Conservation (phyloP, 35 echinoderm and acorn worm genomes). For the Anneissia japonica region DNA sequence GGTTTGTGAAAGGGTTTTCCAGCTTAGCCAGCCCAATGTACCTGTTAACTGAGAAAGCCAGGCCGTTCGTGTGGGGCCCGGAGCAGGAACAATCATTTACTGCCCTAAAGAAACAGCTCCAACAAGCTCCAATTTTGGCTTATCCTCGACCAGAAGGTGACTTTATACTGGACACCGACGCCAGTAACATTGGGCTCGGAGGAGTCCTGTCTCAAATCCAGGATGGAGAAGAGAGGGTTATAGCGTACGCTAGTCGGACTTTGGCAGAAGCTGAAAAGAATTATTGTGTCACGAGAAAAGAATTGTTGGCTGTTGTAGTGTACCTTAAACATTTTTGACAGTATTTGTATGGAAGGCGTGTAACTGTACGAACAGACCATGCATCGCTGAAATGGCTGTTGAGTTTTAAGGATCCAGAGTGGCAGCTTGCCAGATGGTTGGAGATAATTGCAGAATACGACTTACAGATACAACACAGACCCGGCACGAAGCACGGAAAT, state of each 20-base stretch:
- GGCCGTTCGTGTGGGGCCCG: constrained; percentile 12
- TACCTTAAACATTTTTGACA: constrained; percentile 37
- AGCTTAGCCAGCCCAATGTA: constrained; percentile 45
- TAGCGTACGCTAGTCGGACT: constrained; percentile 23
- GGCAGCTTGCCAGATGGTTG: constrained; percentile 45
- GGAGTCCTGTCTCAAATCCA: constrained; percentile 49
- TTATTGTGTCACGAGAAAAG: constrained; percentile 36
- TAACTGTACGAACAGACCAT: constrained; percentile 38
- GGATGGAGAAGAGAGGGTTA: constrained; percentile 44
- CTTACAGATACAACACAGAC: constrained; percentile 1
- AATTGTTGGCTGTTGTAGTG: constrained; percentile 17
- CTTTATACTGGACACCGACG: constrained; percentile 46
- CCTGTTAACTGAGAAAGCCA: constrained; percentile 18
- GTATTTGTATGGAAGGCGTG: constrained; percentile 35
- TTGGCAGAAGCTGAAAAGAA: constrained; percentile 11
- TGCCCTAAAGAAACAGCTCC: constrained; percentile 8
- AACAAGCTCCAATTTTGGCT: constrained; percentile 20
- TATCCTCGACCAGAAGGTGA: constrained; percentile 13
- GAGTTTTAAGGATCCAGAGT: constrained; percentile 14
- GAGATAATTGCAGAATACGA: constrained; percentile 32
- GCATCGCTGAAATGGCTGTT: constrained; percentile 31
- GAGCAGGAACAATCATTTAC: constrained; percentile 40
- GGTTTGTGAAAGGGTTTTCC: constrained; percentile 20
- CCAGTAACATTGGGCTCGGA: constrained; percentile 20
- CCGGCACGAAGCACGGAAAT: constrained; percentile 28